Base-by-base conservation (phyloP, 64 coral and sea anemone species). In the Anthopleura sola region DNA sequence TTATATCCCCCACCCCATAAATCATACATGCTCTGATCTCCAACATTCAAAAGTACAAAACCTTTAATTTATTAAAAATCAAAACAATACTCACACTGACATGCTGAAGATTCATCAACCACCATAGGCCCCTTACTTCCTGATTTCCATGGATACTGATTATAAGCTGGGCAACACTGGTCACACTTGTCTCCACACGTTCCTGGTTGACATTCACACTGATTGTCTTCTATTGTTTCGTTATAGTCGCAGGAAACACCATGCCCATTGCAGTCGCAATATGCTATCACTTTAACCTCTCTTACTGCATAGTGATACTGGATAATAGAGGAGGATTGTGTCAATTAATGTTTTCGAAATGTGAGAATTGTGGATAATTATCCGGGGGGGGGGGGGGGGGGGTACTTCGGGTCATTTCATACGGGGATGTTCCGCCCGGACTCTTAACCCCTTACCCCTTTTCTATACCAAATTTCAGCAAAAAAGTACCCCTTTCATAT, bases 251-350 rank as follows among this genome's bases (percentile, higher is more conserved):
- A 99, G 11, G 57, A 19, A 1, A 36, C 36, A 5, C 89, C 93
- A 47, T 99, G 97, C 58, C 97, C 97, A 90, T 95, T 94, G 68
- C 97, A 99, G 9, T 82, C 28, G 48, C 97, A 99, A 50, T 82
- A 95, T 14, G 60, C 91, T 23, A 84, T 77, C 26, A 98, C 87
- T 18, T 75, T 78, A 2, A 98, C 85, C 81, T 98, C 96, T 37
- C 90, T 78, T 24, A 98, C 96, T 74, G 79, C 90, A 87, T 98
- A 98, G 40, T 98, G 96, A 84, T 98, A 88, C 96, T 98, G n/a
- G 13, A 85, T 40, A 68, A 76, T 37, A 23, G 49, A 50, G 19
- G 54, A n/a, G 57, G n/a, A n/a, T n/a, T n/a, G n/a, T n/a, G n/a
- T n/a, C n/a, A n/a, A n/a, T n/a, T n/a, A 58, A 20, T 20, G 11